Conservation (phyloP, 2,797 vertebrate genomes). For the Chromobotia macracanthus region DNA sequence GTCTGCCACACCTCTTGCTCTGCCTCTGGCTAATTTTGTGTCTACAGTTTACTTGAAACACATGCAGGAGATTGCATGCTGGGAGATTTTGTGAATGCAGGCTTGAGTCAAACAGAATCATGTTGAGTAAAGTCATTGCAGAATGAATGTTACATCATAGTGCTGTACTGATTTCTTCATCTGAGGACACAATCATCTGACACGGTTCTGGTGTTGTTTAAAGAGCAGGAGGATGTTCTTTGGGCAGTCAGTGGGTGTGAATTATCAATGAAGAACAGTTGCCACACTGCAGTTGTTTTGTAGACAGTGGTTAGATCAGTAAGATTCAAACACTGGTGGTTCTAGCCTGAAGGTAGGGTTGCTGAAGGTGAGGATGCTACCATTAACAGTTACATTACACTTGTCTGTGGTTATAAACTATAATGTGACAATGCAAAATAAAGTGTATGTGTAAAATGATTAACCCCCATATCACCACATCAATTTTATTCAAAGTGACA, state of each 20-base stretch:
- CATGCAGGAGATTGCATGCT: neutral
- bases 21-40: slow-evolving; percentile 35
- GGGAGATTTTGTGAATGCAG: neutral
- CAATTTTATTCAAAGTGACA: neutral
- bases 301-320: neutral
- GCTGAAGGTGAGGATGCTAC: neutral
- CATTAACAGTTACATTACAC: neutral
- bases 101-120: neutral
- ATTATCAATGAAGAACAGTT: neutral
- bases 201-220: neutral
- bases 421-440: slow-evolving; percentile 3
- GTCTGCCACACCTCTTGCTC: slow-evolving; percentile 49
- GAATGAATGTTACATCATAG: neutral
- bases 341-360: neutral
- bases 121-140: slow-evolving; percentile 30
- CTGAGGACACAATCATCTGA: neutral
- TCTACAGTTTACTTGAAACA: slow-evolving; percentile 7
- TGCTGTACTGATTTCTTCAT: slow-evolving; percentile 18
- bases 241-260: neutral
- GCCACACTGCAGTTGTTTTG: neutral
- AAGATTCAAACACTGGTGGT: neutral
- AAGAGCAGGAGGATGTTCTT: neutral
- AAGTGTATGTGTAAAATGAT: neutral
- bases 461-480: neutral
- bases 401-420: too few species aligned